Conservation (phyloP, 2,888 invertebrate species). For the Periphyllus acericola region DNA sequence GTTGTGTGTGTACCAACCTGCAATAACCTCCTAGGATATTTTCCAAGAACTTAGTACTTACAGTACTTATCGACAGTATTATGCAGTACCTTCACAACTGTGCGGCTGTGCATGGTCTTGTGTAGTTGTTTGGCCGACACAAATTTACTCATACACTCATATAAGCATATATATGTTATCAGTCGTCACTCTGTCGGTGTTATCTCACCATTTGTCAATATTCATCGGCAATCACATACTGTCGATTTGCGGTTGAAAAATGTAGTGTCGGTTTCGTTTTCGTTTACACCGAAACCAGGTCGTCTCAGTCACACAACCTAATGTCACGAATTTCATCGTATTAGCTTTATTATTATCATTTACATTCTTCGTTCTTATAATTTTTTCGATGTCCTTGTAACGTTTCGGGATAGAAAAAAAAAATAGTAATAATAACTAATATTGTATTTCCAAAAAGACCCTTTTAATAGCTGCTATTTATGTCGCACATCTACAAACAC, state of each 20-base stretch:
- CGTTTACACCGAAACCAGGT: slow-evolving; percentile 41
- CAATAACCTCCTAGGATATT: no score
- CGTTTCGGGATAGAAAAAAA: not conserved
- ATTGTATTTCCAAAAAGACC: not conserved
- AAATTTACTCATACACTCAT: no score
- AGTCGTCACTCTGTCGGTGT: not conserved
- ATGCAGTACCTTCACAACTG: not conserved
- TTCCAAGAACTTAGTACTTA: no score
- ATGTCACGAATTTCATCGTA: slow-evolving; percentile 39
- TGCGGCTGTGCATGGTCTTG: not conserved
- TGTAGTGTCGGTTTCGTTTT: slow-evolving; percentile 43
- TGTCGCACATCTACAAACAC: slow-evolving; percentile 7
- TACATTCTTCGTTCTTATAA: slow-evolving; percentile 17
- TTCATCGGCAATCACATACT: slow-evolving; percentile 9
- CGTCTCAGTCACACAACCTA: slow-evolving; percentile 53
- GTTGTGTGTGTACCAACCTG: not conserved
- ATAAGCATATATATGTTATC: not conserved
- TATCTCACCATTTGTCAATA: not conserved
- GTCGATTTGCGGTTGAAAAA: slow-evolving; percentile 24
- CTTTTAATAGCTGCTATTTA: not conserved
- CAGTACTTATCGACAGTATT: no score
- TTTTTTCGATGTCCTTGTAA: slow-evolving; percentile 25
- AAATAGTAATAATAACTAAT: not conserved
- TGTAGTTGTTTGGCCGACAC: no score
- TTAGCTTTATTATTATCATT: not conserved